phyloP scores from a whole-genome alignment of 2,888 invertebrate genomes.

The Drosophila aldrichi region DNA sequence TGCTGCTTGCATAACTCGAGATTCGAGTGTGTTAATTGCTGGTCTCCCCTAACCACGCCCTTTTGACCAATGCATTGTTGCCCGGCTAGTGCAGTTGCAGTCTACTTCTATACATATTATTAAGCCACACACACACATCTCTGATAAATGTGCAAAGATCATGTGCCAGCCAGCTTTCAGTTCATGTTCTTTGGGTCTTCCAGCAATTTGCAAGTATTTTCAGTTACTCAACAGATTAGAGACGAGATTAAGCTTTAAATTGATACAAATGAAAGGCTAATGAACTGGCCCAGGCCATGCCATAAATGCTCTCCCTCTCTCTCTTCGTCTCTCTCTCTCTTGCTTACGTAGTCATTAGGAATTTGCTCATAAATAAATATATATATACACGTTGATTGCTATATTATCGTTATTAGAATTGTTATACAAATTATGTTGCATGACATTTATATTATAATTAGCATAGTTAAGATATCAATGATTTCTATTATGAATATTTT shows the following conservation, averaged over 20 bases:
- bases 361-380: background rate
- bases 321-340: too few species aligned
- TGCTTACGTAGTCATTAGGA: background rate
- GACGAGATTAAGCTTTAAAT: constrained; percentile 23
- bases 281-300: background rate
- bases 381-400: background rate
- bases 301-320: background rate
- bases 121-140: constrained; percentile 28
- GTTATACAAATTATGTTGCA: background rate
- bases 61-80: background rate
- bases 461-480: background rate
- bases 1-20: constrained; percentile 65
- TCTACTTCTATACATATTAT: constrained; percentile 56
- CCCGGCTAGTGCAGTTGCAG: constrained; percentile 31
- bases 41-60: constrained; percentile 27
- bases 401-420: background rate
- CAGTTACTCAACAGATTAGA: constrained; percentile 31
- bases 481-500: too few species aligned
- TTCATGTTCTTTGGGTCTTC: constrained; percentile 10
- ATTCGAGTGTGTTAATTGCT: constrained; percentile 76
- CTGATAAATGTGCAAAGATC: constrained; percentile 49
- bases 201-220: constrained; percentile 35
- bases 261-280: constrained; percentile 9
- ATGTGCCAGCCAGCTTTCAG: constrained; percentile 9
- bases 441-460: background rate